Percentiles rank a stretch among this genome's conserved stretches.
Evolutionary conservation across 2,888 invertebrate species (phyloP).

Genomic region (Mycalesis mineus): DNA sequence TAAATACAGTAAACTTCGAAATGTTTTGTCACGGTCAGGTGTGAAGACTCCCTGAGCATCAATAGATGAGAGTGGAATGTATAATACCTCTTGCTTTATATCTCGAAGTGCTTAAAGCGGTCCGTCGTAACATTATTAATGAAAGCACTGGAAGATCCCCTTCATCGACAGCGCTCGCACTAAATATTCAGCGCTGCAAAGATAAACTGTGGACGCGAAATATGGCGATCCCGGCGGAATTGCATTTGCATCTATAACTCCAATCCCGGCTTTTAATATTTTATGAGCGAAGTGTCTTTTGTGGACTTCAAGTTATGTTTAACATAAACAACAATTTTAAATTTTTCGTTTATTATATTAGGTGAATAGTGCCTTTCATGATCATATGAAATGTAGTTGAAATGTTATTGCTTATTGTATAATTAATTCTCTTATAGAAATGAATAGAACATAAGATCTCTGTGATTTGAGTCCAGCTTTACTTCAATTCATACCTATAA

Average conservation of each 20-base stretch:
- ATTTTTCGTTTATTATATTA: too few species aligned
- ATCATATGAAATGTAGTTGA: too few species aligned
- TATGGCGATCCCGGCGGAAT: slow-evolving; percentile 20
- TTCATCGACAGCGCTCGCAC: slow-evolving; percentile 20
- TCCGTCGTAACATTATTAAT: slow-evolving; percentile 19
- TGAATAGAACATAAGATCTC: too few species aligned
- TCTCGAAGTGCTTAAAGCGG: background rate
- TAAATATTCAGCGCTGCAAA: slow-evolving; percentile 25
- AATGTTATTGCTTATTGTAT: too few species aligned
- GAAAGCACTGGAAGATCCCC: slow-evolving; percentile 15
- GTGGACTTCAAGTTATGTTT: background rate
- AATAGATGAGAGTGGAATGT: too few species aligned
- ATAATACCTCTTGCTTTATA: background rate
- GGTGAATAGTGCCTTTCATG: too few species aligned
- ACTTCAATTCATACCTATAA: too few species aligned
- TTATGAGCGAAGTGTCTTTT: slow-evolving; percentile 8
- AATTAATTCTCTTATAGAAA: too few species aligned
- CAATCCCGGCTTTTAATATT: slow-evolving; percentile 19
- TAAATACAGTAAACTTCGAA: too few species aligned
- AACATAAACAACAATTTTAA: background rate
- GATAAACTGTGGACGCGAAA: slow-evolving; percentile 23
- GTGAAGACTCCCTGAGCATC: too few species aligned
- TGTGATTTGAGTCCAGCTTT: too few species aligned
- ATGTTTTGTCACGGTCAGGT: too few species aligned
- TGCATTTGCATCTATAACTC: slow-evolving; percentile 29